Conservation (phyloP, 2,113 vertebrate species). For the Butorides virescens region DNA sequence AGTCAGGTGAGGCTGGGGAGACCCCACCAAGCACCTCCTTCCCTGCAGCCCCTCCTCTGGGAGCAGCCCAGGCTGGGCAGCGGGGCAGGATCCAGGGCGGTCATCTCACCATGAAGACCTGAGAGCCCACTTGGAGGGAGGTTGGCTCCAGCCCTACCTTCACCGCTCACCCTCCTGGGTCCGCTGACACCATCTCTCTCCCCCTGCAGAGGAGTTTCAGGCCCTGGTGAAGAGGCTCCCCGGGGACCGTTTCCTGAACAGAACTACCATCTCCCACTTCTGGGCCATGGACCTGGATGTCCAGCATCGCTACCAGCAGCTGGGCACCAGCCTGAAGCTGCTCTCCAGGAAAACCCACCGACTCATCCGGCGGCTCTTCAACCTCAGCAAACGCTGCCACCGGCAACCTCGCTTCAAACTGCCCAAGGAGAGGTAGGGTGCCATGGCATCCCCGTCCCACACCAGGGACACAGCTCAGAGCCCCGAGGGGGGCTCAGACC, state of each 20-base stretch:
- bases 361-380: constrained; percentile 90
- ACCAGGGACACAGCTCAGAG: background rate
- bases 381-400: constrained; percentile 93
- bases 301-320: constrained; percentile 88
- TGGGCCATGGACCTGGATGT: constrained; percentile 85
- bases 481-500: accelerated
- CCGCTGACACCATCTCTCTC: accelerated
- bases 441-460: accelerated
- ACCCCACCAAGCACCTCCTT: background rate
- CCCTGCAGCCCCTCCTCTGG: background rate
- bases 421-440: constrained; percentile 87
- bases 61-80: background rate
- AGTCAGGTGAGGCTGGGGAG: constrained; percentile 82
- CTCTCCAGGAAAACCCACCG: constrained; percentile 87
- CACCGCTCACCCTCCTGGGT: accelerated
- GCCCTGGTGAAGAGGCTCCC: constrained; percentile 88
- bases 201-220: constrained; percentile 89
- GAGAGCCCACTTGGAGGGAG: accelerated
- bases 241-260: constrained; percentile 87
- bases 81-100: background rate
- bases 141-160: background rate
- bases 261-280: constrained; percentile 86
- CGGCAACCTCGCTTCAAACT: constrained; percentile 89
- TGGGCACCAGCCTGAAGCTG: constrained; percentile 83
- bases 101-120: background rate